Evolutionary conservation across 2,888 invertebrate genomes (phyloP).

Genomic region (Horisme vitalbata): DNA sequence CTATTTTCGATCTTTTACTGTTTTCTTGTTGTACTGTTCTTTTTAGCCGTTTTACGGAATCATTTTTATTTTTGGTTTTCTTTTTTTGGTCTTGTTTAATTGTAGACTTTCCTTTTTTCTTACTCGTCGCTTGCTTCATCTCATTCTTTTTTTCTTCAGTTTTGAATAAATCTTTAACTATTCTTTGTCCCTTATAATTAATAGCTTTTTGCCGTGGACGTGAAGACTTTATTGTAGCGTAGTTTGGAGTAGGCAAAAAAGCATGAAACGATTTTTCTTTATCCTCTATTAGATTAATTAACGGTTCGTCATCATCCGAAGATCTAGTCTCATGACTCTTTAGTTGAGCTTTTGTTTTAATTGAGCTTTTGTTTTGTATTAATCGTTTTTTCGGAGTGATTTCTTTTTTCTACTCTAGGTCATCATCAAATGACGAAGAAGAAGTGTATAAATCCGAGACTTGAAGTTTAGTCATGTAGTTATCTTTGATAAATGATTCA

Average conservation of each 20-base stretch:
- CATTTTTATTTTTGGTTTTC: neutral
- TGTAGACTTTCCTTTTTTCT: neutral
- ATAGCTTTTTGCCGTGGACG: constrained; percentile 8
- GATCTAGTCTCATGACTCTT: constrained; percentile 17
- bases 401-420: constrained; percentile 25
- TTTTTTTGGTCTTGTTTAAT: constrained; percentile 8
- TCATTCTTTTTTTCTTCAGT: constrained; percentile 14
- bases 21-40: constrained; percentile 9
- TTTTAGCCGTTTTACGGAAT: neutral
- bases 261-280: constrained; percentile 34
- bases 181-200: constrained; percentile 16
- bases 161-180: constrained; percentile 25
- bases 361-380: constrained; percentile 17
- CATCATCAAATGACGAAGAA: constrained; percentile 31
- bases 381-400: constrained; percentile 32
- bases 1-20: constrained; percentile 6
- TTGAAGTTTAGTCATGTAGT: constrained; percentile 23
- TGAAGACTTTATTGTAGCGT: constrained; percentile 28
- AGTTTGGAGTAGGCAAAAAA: constrained; percentile 38
- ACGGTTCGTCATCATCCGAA: constrained; percentile 25
- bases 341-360: constrained; percentile 15
- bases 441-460: constrained; percentile 30
- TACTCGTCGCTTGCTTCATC: neutral
- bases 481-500: constrained; percentile 30
- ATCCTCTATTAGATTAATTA: constrained; percentile 18